A percentile compares a stretch with the other conserved stretches of the same genome.
These are phyloP conservation scores for Platorchestia sp. DNA, from an alignment of 1,140 invertebrate genomes.

Conservation along the genomic window DNA sequence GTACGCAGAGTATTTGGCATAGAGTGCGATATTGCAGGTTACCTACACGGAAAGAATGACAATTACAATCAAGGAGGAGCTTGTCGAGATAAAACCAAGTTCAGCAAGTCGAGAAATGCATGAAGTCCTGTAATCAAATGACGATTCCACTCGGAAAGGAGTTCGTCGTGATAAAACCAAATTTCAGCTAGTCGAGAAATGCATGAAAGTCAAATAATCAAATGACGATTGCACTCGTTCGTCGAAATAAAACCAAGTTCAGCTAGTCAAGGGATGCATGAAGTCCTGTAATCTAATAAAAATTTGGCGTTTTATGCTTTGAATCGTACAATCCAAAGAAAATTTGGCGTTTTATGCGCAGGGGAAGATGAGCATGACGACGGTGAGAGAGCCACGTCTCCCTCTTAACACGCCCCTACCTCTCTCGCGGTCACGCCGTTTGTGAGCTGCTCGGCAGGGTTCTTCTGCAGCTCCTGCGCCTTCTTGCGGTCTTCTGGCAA, in stretches of 20 bases:
- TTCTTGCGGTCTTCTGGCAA: constrained; percentile 62
- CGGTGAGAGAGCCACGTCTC: no score
- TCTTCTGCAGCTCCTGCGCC: constrained; percentile 57
- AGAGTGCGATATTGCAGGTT: background rate
- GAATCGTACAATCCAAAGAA: background rate
- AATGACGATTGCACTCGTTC: background rate
- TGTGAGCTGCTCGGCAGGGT: constrained; percentile 53
- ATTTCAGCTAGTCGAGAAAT: background rate
- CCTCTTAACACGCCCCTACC: constrained; percentile 62
- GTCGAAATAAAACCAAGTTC: no score
- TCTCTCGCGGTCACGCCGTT: constrained; percentile 64
- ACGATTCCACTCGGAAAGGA: no score
- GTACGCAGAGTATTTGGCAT: background rate
- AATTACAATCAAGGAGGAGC: background rate
- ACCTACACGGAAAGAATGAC: background rate
- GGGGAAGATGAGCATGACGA: no score
- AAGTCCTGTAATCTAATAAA: background rate
- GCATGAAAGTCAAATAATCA: background rate
- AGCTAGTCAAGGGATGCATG: background rate
- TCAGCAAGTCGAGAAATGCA: background rate
- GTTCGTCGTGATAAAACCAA: no score
- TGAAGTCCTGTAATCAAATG: background rate
- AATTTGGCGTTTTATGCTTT: background rate
- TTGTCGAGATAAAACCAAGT: background rate
- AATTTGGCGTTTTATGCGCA: no score